Evolutionary conservation across 53 echinoderm and acorn worm species (phyloP).

Genomic region (Pentamera pediparva): DNA sequence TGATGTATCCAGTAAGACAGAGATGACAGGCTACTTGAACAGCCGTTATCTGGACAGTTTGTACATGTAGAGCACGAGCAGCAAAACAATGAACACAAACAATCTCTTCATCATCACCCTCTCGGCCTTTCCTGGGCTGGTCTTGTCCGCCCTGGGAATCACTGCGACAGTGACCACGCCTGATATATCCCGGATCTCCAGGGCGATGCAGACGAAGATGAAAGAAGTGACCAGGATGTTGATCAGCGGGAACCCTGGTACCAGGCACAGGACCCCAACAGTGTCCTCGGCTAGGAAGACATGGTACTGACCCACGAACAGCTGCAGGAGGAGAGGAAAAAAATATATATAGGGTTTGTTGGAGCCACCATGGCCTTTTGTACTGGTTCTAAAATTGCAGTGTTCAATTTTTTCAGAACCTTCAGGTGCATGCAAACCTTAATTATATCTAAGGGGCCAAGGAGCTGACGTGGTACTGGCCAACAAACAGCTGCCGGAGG

Average conservation of each 20-base stretch:
- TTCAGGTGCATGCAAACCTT: too few species aligned
- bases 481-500: too few species aligned
- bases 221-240: constrained; percentile 78
- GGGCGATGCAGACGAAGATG: constrained; percentile 79
- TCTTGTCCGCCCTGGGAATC: constrained; percentile 54
- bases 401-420: too few species aligned
- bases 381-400: too few species aligned
- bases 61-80: constrained; percentile 39
- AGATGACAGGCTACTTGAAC: too few species aligned
- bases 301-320: not conserved
- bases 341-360: too few species aligned
- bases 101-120: constrained; percentile 48
- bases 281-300: constrained; percentile 96
- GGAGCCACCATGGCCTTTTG: too few species aligned
- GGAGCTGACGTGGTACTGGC: too few species aligned
- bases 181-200: constrained; percentile 73
- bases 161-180: constrained; percentile 45
- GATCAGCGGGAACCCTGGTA: constrained; percentile 74
- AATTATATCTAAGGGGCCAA: too few species aligned
- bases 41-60: constrained; percentile 25
- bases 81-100: constrained; percentile 32
- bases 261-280: constrained; percentile 59
- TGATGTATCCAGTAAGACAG: too few species aligned
- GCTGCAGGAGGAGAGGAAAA: not conserved
- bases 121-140: not conserved